phyloP scores from a whole-genome alignment of 2,113 vertebrate genomes.

The Macroglossus sobrinus region DNA sequence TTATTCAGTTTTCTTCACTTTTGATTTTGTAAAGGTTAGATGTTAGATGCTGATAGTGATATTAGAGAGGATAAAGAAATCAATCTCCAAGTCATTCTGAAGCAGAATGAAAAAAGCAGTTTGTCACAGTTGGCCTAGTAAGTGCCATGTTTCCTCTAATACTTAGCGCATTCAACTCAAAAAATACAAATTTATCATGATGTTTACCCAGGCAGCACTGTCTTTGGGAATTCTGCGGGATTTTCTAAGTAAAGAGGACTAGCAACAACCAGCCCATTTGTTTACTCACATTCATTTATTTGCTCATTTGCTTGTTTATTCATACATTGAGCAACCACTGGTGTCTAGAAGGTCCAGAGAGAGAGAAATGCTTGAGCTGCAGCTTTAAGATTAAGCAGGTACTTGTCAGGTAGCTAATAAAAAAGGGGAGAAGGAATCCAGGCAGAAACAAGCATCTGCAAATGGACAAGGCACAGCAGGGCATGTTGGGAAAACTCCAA shows the following conservation, averaged over 20 bases:
- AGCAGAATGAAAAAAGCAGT: constrained; percentile 44
- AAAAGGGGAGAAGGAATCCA: not conserved
- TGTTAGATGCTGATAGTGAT: constrained; percentile 59
- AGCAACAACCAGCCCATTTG: not conserved
- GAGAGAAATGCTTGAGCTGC: not conserved
- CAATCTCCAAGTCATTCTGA: constrained; percentile 61
- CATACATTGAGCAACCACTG: not conserved
- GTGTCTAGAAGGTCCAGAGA: not conserved
- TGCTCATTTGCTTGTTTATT: not conserved
- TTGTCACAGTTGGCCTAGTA: constrained; percentile 35
- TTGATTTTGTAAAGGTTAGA: constrained; percentile 70
- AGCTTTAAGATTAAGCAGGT: not conserved
- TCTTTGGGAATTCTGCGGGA: not conserved
- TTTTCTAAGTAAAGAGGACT: not conserved
- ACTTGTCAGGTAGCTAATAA: not conserved
- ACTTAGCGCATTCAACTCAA: not conserved
- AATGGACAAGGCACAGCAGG: constrained; percentile 7
- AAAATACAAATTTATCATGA: constrained; percentile 28
- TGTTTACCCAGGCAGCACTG: not conserved
- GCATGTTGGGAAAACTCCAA: constrained; percentile 42
- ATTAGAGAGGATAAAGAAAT: constrained; percentile 63
- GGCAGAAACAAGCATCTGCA: not conserved
- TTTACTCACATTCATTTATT: not conserved
- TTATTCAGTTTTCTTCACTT: constrained; percentile 67
- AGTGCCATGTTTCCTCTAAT: not conserved